These are phyloP conservation scores for Coenobita brevimanus DNA, from an alignment of 1,140 invertebrate species.

Conservation along the genomic window DNA sequence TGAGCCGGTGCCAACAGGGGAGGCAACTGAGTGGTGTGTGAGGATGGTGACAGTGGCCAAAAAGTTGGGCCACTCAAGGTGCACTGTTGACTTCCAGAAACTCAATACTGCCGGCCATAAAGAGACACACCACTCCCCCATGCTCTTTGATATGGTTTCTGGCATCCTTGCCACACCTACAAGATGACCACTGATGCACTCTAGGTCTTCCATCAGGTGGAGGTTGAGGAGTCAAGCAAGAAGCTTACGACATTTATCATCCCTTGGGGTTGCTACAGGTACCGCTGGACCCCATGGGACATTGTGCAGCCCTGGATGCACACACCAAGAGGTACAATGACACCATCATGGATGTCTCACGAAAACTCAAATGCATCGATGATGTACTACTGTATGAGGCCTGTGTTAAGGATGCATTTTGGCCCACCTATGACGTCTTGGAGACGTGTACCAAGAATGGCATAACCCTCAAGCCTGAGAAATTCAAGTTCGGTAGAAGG, in stretches of 20 bases:
- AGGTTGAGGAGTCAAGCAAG: slow-evolving; percentile 9
- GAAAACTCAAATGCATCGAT: too few relatives aligned
- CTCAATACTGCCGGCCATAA: slow-evolving; percentile 12
- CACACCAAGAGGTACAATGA: not conserved
- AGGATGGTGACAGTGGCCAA: too few relatives aligned
- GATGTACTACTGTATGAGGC: too few relatives aligned
- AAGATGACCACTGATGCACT: not conserved
- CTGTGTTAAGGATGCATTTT: too few relatives aligned
- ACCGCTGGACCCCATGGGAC: not conserved
- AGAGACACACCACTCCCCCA: slow-evolving; percentile 23
- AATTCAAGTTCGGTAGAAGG: too few relatives aligned
- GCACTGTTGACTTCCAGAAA: too few relatives aligned
- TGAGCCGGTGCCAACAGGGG: too few relatives aligned
- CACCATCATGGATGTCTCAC: not conserved
- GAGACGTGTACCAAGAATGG: too few relatives aligned
- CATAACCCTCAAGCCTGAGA: too few relatives aligned
- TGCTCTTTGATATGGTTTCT: slow-evolving; percentile 38
- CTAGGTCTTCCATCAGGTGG: slow-evolving; percentile 48
- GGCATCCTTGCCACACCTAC: not conserved
- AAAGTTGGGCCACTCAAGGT: not conserved
- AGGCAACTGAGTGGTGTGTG: slow-evolving; percentile 38
- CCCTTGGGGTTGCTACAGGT: slow-evolving; percentile 5
- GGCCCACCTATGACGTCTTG: not conserved
- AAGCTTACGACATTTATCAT: too few relatives aligned
- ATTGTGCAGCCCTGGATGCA: not conserved